These are phyloP conservation scores for Pagrus major DNA, from an alignment of 2,113 vertebrate genomes.

Conservation along the genomic window DNA sequence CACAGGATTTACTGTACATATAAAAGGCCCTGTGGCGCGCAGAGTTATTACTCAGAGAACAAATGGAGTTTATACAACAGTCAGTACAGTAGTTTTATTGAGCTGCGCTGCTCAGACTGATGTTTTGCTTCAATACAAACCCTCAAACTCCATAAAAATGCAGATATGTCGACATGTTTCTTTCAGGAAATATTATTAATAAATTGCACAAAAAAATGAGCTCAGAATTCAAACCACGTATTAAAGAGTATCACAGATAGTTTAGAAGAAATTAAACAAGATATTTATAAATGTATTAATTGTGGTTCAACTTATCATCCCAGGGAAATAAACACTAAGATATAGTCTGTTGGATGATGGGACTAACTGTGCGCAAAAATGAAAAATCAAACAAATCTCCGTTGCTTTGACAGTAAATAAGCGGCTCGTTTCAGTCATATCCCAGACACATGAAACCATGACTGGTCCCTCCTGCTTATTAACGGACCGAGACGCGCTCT, in stretches of 20 bases:
- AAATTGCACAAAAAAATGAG: not conserved
- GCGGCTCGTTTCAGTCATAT: constrained; percentile 23
- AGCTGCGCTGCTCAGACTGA: not conserved
- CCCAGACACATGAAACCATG: constrained; percentile 60
- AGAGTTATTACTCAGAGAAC: not conserved
- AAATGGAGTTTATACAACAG: constrained; percentile 18
- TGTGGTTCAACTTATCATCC: not conserved
- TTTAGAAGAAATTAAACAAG: not conserved
- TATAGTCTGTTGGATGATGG: not conserved
- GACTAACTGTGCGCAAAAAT: not conserved
- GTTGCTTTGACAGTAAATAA: constrained; percentile 34
- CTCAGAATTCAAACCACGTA: not conserved
- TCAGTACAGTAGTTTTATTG: constrained; percentile 32
- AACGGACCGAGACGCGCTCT: constrained; percentile 79
- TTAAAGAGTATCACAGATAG: not conserved
- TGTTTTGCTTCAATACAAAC: constrained; percentile 17
- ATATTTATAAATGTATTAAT: not conserved
- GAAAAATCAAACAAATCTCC: not conserved
- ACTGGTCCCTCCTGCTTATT: constrained; percentile 81
- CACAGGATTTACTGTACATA: not conserved
- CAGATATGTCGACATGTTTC: not conserved
- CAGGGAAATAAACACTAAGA: not conserved
- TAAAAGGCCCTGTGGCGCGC: constrained; percentile 4
- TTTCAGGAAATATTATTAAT: not conserved
- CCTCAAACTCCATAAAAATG: not conserved